Evolutionary conservation across 2,113 vertebrate species (phyloP).

Genomic region (Capreolus pygargus): DNA sequence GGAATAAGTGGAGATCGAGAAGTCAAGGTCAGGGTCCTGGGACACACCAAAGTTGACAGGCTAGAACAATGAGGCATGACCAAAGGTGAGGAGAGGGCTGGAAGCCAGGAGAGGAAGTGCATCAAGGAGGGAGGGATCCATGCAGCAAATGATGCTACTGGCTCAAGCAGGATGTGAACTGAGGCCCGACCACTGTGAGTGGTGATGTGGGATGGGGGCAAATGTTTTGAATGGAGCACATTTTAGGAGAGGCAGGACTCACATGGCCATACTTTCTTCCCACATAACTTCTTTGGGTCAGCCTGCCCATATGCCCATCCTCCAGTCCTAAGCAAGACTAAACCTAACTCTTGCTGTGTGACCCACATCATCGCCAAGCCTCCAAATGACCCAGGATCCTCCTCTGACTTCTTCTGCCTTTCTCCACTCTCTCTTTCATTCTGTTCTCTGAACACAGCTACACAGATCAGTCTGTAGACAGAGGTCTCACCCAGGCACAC

Average conservation of each 20-base stretch:
- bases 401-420: neutral
- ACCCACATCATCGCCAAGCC: neutral
- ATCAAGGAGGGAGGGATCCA: neutral
- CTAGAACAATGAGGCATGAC: neutral
- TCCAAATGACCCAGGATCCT: neutral
- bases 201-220: neutral
- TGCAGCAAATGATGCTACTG: neutral
- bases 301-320: neutral
- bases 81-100: neutral
- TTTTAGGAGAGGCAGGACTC: neutral
- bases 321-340: neutral
- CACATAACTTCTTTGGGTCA: neutral
- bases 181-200: neutral
- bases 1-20: neutral
- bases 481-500: neutral
- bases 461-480: neutral
- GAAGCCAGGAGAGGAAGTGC: neutral
- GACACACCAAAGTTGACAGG: neutral
- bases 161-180: neutral
- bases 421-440: neutral
- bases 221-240: neutral
- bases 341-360: neutral
- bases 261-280: neutral
- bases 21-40: neutral
- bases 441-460: neutral